These are phyloP conservation scores for Channa maculata DNA, from an alignment of 2,113 vertebrate genomes.

Conservation along the genomic window DNA sequence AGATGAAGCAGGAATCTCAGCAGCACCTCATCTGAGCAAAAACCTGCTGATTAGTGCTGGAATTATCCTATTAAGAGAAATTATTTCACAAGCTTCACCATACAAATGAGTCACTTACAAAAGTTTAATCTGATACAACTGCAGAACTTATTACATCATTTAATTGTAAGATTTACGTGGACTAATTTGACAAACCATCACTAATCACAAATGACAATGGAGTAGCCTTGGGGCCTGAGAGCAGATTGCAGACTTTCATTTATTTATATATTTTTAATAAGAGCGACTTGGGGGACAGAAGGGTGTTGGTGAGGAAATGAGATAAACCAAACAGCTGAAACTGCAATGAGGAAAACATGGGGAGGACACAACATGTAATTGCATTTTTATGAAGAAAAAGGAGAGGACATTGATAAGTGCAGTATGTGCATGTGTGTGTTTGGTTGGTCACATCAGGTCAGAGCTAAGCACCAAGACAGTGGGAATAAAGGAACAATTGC, in stretches of 20 bases:
- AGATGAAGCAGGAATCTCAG: conserved; percentile 52
- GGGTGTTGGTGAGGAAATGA: conserved; percentile 16
- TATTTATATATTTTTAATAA: conserved; percentile 49
- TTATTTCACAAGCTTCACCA: conserved; percentile 61
- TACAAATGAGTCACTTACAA: conserved; percentile 73
- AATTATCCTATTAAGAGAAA: conserved; percentile 71
- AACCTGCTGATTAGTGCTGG: conserved; percentile 66
- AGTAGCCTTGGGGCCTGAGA: conserved; percentile 37
- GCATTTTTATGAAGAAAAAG: background rate
- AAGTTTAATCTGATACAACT: conserved; percentile 71
- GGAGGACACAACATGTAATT: conserved; percentile 11
- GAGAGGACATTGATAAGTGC: background rate
- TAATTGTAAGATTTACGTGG: conserved; percentile 70
- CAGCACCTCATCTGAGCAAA: conserved; percentile 52
- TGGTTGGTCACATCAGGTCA: conserved; percentile 19
- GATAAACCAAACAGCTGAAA: conserved; percentile 38
- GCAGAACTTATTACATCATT: conserved; percentile 69
- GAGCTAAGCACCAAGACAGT: conserved; percentile 36
- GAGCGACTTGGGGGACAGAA: conserved; percentile 9
- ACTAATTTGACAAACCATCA: conserved; percentile 75
- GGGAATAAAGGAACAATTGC: conserved; percentile 27
- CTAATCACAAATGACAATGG: conserved; percentile 76
- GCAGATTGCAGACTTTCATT: background rate
- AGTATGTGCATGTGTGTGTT: background rate
- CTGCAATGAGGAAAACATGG: background rate